Evolutionary conservation across 1,140 invertebrate species (phyloP), one percentile per base, ranked within the genome.

Genomic region (Apis florea): DNA sequence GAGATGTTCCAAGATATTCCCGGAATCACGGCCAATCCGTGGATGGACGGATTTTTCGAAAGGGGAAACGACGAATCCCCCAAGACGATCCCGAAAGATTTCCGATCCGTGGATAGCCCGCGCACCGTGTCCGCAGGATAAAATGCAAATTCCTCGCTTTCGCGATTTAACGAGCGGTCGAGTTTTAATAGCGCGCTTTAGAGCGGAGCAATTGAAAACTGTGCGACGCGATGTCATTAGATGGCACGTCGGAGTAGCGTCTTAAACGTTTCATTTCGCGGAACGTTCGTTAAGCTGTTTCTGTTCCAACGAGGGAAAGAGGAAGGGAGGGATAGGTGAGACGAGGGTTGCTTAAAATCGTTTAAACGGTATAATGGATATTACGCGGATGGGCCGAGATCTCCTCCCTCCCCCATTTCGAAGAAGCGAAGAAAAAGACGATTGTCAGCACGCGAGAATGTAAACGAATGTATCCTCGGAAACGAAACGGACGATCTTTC

Each of bases 341-440:
- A 6, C 47, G 68, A 24, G 56, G 24, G 24, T 40, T 53, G 58
- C 24, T 74, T 64, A 64, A 77, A 80, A 80, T 74, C 70, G 70
- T 80, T 73, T 80, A 80, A 80, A 74, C 58, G 70, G n/a, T 51
- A 80, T 73, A 73, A 79, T 64, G 78, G 78, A 74, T 73, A 66
- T 74, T 74, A 73, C 78, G 15, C 17, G 61, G 4, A 49, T 19
- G 53, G 49, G 47, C 51, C 17, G 54, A 21, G 59, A n/a, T n/a
- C 21, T 47, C 6, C 13, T 67, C 19, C 10, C 40, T 47, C 26
- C 8, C n/a, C 58, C n/a, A n/a, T n/a, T n/a, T n/a, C n/a, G n/a
- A 19, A 47, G 21, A 6, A 13, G 40, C 24, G 26, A 17, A 64
- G 69, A 66, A 80, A 80, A 56, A 47, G 59, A 66, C n/a, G 71